phyloP scores from a whole-genome alignment of 2,797 vertebrate species.

The Gymnothorax javanicus region DNA sequence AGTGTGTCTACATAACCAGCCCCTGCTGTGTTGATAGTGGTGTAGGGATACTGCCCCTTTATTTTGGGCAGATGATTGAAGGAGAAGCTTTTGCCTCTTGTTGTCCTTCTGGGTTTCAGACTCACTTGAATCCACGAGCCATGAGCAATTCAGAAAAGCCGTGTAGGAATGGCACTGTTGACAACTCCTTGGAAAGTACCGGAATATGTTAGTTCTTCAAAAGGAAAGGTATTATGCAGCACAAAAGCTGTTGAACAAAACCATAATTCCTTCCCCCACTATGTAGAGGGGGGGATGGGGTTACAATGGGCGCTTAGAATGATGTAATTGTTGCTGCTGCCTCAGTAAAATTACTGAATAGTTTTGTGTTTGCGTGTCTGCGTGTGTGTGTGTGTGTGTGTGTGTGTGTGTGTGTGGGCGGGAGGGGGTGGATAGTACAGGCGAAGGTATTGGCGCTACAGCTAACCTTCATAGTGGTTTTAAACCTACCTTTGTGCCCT shows the following conservation, averaged over 20 bases:
- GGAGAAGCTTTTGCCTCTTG: not conserved
- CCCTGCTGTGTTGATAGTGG: not conserved
- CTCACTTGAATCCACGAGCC: not conserved
- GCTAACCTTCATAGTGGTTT: not conserved
- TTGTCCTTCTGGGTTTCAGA: not conserved
- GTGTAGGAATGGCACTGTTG: not conserved
- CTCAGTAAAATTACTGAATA: not conserved
- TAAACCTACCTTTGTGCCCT: not conserved
- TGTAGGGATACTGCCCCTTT: conserved; percentile 25
- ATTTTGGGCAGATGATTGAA: conserved; percentile 23
- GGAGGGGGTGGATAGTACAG: not conserved
- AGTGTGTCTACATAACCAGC: conserved; percentile 25
- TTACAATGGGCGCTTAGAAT: not conserved
- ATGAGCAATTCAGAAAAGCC: not conserved
- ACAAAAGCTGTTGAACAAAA: not conserved
- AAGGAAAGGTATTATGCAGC: not conserved
- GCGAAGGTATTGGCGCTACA: not conserved
- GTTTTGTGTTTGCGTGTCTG: not conserved
- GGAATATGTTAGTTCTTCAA: not conserved
- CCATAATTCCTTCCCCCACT: not conserved
- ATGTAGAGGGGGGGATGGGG: not conserved
- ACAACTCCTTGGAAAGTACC: not conserved
- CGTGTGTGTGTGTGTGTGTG: not conserved
- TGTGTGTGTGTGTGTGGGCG: not conserved
- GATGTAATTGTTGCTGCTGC: not conserved